Evolutionary conservation across 2,888 invertebrate species (phyloP).

Genomic region (Flabesymbios commensalis): DNA sequence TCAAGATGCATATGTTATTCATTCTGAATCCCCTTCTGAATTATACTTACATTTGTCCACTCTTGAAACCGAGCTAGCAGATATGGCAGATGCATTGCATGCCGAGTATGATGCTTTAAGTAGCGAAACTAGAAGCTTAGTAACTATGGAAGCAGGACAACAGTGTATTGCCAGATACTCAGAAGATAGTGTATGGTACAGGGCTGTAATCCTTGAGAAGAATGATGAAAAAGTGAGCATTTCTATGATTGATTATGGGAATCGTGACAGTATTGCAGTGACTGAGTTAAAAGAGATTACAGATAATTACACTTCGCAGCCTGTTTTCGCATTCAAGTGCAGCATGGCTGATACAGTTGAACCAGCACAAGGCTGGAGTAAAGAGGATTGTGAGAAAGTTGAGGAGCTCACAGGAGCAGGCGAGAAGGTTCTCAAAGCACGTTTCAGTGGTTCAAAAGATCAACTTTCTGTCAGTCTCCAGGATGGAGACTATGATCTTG

Average conservation of each 20-base stretch:
- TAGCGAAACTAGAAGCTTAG: background rate
- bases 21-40: background rate
- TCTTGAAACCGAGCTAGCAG: background rate
- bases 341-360: slow-evolving; percentile 16
- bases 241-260: slow-evolving; percentile 59
- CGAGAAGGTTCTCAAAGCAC: too few relatives aligned
- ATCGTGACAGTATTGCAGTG: slow-evolving; percentile 38
- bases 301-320: slow-evolving; percentile 36
- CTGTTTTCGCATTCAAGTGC: slow-evolving; percentile 47
- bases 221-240: slow-evolving; percentile 45
- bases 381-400: background rate
- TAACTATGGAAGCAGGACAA: background rate
- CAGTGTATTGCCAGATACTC: slow-evolving; percentile 35
- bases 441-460: too few relatives aligned
- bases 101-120: background rate
- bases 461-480: too few relatives aligned
- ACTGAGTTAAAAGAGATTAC: slow-evolving; percentile 39
- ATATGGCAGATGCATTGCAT: background rate
- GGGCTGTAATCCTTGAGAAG: slow-evolving; percentile 42
- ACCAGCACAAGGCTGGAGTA: slow-evolving; percentile 13
- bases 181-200: slow-evolving; percentile 51
- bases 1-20: too few relatives aligned
- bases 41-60: background rate
- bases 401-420: slow-evolving; percentile 24
- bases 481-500: too few relatives aligned